Evolutionary conservation across 30 jellyfish, hydroid and myxozoan genomes (phyloP).

Genomic region (Hydractinia echinata): DNA sequence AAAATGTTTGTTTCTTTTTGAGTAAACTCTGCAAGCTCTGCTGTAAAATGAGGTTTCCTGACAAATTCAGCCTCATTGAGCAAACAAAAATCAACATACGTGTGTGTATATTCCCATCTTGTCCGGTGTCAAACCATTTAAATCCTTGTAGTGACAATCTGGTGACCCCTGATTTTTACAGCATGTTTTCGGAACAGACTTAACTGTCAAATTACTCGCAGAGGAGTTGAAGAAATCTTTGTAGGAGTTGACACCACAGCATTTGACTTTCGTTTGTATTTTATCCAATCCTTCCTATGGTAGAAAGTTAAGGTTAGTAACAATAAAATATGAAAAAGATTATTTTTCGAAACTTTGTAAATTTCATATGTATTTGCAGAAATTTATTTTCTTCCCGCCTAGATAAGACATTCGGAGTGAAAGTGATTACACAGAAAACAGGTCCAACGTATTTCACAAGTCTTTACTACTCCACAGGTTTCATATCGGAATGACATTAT

Average conservation of each 20-base stretch:
- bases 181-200: slow-evolving; percentile 87
- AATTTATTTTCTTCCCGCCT: too few relatives aligned
- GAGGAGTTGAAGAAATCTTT: slow-evolving; percentile 60
- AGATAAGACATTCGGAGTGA: too few relatives aligned
- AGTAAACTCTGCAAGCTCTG: too few relatives aligned
- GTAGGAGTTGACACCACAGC: slow-evolving; percentile 94
- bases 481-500: too few relatives aligned
- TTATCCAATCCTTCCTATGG: slow-evolving; percentile 73
- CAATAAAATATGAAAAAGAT: neutral
- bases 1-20: too few relatives aligned
- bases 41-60: too few relatives aligned
- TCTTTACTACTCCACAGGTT: too few relatives aligned
- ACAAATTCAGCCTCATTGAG: too few relatives aligned
- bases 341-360: neutral
- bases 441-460: too few relatives aligned
- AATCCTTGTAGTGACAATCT: slow-evolving; percentile 46
- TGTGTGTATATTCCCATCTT: slow-evolving; percentile 59
- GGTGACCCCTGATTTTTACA: slow-evolving; percentile 46
- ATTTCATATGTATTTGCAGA: too few relatives aligned
- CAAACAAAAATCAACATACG: slow-evolving; percentile 23
- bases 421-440: too few relatives aligned
- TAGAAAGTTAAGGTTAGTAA: neutral
- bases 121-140: slow-evolving; percentile 26
- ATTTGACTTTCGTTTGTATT: slow-evolving; percentile 68
- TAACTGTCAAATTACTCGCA: slow-evolving; percentile 5